Conservation (phyloP, 1,140 invertebrate species). For the Myzus persicae region DNA sequence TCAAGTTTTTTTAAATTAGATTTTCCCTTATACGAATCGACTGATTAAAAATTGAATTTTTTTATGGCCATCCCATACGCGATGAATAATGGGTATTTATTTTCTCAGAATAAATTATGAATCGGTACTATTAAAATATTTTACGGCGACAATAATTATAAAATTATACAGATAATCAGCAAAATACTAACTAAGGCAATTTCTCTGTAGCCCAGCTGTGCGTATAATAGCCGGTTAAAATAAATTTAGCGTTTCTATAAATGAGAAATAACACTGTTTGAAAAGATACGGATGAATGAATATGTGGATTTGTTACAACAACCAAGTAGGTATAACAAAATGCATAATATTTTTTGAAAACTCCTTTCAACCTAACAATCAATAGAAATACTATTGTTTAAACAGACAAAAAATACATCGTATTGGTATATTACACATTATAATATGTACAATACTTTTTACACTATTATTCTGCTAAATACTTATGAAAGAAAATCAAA, state of each 20-base stretch:
- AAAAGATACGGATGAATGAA: not conserved
- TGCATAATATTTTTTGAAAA: not conserved
- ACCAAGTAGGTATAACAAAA: not conserved
- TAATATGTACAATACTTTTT: not conserved
- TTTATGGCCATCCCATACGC: not conserved
- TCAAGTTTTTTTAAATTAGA: not conserved
- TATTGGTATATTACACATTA: not conserved
- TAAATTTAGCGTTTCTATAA: slow-evolving; percentile 9
- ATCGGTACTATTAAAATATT: not conserved
- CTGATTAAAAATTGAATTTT: not conserved
- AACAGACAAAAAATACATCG: not conserved
- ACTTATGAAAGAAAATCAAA: not conserved
- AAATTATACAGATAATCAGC: not conserved
- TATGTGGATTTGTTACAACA: not conserved
- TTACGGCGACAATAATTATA: not conserved
- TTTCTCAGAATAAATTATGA: not conserved
- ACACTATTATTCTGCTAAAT: not conserved
- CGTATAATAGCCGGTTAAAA: not conserved
- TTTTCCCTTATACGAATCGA: not conserved
- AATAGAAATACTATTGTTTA: slow-evolving; percentile 1
- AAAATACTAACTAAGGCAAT: not conserved
- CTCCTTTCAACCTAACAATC: not conserved
- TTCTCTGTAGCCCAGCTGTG: not conserved
- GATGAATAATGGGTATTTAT: not conserved
- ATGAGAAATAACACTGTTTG: not conserved